Evolutionary conservation across 2,797 vertebrate genomes (phyloP).

Genomic region (Hydrophis major): DNA sequence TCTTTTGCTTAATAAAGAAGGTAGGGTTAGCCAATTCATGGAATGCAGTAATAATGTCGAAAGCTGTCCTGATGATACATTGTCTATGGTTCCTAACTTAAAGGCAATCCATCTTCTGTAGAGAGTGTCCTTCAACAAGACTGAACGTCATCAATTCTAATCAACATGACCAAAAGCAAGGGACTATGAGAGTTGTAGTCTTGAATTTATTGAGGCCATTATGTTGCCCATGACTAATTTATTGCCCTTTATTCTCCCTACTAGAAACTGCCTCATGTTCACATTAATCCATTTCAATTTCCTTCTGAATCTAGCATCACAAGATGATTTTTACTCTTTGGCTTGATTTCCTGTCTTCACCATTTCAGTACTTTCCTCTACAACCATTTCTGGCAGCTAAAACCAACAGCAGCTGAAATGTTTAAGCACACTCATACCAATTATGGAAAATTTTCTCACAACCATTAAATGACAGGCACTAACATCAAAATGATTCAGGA

Average conservation of each 20-base stretch:
- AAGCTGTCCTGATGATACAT: background rate
- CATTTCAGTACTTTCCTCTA: background rate
- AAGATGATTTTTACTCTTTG: background rate
- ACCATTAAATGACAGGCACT: background rate
- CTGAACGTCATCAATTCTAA: background rate
- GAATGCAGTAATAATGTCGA: background rate
- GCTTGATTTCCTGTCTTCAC: background rate
- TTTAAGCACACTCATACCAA: background rate
- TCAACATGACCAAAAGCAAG: background rate
- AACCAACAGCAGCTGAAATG: background rate
- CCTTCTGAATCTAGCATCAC: background rate
- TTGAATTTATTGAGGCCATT: background rate
- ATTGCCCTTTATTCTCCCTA: background rate
- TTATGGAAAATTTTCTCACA: background rate
- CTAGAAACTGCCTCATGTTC: background rate
- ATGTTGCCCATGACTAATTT: background rate
- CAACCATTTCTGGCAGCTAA: background rate
- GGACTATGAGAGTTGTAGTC: background rate
- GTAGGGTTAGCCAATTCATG: background rate
- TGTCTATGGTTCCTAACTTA: background rate
- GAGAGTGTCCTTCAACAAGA: background rate
- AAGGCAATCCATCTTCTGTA: background rate
- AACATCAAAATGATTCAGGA: background rate
- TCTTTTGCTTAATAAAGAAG: accelerated
- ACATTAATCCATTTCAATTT: background rate